A percentile compares a stretch with the other conserved stretches of the same genome.
Evolutionary conservation across 2,888 invertebrate genomes (phyloP).

Genomic region (Poecilobothrus nobilitatus): DNA sequence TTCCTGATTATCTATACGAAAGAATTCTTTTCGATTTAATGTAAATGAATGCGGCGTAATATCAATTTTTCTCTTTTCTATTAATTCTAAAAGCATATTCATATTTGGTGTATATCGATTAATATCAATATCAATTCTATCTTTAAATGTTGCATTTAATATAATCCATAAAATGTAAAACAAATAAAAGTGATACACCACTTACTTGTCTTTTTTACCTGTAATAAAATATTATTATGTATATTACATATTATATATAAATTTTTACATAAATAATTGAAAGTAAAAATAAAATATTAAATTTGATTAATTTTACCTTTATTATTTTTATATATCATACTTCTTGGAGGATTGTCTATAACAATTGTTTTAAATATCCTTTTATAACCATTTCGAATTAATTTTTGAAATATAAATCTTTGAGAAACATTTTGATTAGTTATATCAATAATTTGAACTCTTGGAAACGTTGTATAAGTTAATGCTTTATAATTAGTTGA

Average conservation of each 20-base stretch:
- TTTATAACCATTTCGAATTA: background rate
- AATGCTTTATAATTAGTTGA: background rate
- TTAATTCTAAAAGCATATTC: background rate
- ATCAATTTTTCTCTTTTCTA: background rate
- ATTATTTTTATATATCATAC: background rate
- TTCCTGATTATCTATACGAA: background rate
- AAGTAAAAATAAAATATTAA: no score
- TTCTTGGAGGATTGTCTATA: background rate
- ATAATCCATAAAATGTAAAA: background rate
- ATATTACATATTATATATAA: no score
- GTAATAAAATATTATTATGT: background rate
- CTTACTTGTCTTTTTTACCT: background rate
- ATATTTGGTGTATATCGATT: background rate
- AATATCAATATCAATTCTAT: background rate
- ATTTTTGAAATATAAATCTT: background rate
- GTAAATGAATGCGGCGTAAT: background rate
- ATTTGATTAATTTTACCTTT: background rate
- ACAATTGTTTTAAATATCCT: background rate
- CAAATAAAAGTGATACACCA: background rate
- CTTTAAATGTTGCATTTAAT: background rate
- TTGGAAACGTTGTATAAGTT: background rate
- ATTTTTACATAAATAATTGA: no score
- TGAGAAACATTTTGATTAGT: background rate
- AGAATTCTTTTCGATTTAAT: background rate
- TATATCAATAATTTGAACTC: background rate